A percentile compares a stretch with the other conserved stretches of the same genome.
Conservation (phyloP, 2,113 vertebrate species). For the Rhagologus leucostigma region DNA sequence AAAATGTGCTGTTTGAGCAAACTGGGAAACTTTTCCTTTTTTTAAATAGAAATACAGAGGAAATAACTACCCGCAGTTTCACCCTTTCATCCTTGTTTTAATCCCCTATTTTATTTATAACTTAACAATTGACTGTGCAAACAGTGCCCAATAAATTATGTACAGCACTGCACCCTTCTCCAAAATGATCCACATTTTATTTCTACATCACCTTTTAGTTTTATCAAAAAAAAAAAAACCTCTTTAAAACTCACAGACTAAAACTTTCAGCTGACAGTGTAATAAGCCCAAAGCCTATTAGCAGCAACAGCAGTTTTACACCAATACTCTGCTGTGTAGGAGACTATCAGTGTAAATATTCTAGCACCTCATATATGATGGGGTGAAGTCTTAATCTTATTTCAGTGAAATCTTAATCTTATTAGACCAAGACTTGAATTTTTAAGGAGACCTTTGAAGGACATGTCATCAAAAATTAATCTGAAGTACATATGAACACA, state of each 20-base stretch:
- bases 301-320: background rate
- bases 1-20: slow-evolving; percentile 15
- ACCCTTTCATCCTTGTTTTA: slow-evolving; percentile 12
- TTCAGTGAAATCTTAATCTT: background rate
- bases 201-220: background rate
- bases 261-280: background rate
- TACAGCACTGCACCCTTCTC: background rate
- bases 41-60: background rate
- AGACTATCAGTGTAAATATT: background rate
- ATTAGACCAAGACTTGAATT: background rate
- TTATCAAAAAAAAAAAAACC: background rate
- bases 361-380: background rate
- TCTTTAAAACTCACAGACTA: background rate
- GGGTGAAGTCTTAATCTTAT: background rate
- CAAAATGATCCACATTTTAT: background rate
- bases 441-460: background rate
- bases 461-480: background rate
- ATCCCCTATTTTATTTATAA: slow-evolving; percentile 36
- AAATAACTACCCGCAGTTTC: background rate
- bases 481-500: background rate
- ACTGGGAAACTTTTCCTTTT: background rate
- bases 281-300: background rate
- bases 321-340: background rate
- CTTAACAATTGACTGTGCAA: slow-evolving; percentile 14
- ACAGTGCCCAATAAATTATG: slow-evolving; percentile 33